These are phyloP conservation scores for Poecilia gillii DNA, from an alignment of 2,797 vertebrate genomes.

Conservation along the genomic window DNA sequence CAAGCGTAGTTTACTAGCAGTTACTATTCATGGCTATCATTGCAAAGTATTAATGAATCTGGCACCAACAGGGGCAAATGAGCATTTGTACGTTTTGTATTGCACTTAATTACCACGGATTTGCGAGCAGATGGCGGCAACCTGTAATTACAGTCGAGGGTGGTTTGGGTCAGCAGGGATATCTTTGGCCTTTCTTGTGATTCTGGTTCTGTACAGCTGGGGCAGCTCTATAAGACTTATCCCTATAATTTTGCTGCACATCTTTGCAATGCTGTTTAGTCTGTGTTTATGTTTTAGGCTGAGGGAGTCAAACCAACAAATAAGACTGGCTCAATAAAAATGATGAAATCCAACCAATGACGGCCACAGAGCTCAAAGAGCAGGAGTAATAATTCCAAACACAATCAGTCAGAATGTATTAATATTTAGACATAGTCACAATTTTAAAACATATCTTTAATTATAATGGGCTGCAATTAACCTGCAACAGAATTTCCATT, in stretches of 20 bases:
- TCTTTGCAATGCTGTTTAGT: neutral
- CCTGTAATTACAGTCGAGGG: neutral
- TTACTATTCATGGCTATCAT: neutral
- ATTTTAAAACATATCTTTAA: neutral
- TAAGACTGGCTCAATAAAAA: neutral
- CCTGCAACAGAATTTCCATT: neutral
- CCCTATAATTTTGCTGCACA: neutral
- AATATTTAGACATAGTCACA: neutral
- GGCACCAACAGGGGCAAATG: neutral
- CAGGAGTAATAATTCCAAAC: neutral
- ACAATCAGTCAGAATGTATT: neutral
- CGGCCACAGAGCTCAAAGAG: neutral
- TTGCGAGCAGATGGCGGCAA: neutral
- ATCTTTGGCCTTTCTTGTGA: neutral
- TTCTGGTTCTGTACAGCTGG: neutral
- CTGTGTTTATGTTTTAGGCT: neutral
- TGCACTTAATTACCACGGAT: conserved; percentile 1
- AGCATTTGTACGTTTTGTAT: neutral
- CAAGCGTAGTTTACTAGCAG: neutral
- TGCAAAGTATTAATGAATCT: neutral
- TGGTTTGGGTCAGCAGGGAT: conserved; percentile 1
- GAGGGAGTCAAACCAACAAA: neutral
- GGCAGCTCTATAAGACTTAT: neutral
- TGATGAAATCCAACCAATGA: neutral
- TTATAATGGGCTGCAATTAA: neutral